Percentiles rank a stretch among this genome's conserved stretches.
Evolutionary conservation across 2,113 vertebrate species (phyloP).

Genomic region (Vombatus ursinus): DNA sequence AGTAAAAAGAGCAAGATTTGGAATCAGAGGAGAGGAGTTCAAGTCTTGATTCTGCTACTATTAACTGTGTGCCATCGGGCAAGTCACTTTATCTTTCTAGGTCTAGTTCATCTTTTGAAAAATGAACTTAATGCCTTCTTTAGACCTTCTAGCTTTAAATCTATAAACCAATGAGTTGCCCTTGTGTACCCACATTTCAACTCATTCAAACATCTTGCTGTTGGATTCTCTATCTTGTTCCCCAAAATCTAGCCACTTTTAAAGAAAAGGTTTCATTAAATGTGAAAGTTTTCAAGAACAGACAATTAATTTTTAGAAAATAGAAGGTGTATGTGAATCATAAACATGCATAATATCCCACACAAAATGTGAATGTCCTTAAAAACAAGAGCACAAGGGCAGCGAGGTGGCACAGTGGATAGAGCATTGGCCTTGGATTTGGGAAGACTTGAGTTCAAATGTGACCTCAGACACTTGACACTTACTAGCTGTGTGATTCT

Average conservation of each 20-base stretch:
- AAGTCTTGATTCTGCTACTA: background rate
- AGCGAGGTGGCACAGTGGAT: too few species aligned
- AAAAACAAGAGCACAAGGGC: background rate
- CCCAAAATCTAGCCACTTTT: background rate
- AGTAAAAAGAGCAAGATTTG: background rate
- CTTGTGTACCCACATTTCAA: background rate
- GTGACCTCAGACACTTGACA: too few species aligned
- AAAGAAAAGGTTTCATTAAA: background rate
- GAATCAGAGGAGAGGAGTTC: background rate
- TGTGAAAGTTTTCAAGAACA: slow-evolving; percentile 3
- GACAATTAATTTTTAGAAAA: background rate
- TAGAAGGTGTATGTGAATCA: background rate
- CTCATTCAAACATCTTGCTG: background rate
- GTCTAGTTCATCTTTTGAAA: background rate
- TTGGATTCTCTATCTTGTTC: background rate
- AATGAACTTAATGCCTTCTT: background rate
- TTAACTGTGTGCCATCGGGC: background rate
- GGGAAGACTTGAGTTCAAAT: too few species aligned
- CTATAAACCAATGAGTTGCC: background rate
- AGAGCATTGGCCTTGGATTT: too few species aligned
- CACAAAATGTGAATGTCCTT: background rate
- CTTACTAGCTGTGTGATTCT: too few species aligned
- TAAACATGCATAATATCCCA: slow-evolving; percentile 15
- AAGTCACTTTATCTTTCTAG: background rate
- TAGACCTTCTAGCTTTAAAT: background rate